Conservation (phyloP, 2,888 invertebrate species). For the Abrostola triplasia region DNA sequence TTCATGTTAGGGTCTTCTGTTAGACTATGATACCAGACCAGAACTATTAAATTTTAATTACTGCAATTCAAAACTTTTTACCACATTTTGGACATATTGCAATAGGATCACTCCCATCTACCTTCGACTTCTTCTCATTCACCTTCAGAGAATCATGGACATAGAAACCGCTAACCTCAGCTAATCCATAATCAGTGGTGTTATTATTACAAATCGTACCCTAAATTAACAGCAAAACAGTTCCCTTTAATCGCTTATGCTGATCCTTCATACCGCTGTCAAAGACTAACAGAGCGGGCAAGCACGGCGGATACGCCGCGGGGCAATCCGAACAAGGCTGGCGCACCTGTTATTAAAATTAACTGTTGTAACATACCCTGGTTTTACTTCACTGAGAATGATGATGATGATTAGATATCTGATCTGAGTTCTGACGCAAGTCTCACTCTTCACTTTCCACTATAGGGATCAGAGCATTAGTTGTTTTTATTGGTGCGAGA, state of each 20-base stretch:
- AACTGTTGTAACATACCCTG: slow-evolving; percentile 29
- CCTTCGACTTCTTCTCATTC: too few relatives aligned
- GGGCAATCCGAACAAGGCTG: slow-evolving; percentile 69
- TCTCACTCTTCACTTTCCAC: not conserved
- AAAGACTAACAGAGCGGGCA: slow-evolving; percentile 70
- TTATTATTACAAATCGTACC: not conserved
- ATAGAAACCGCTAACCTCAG: too few relatives aligned
- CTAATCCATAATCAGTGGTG: too few relatives aligned
- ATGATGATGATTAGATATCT: not conserved
- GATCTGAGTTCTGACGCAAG: not conserved
- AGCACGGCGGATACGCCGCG: slow-evolving; percentile 76
- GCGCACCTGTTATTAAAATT: slow-evolving; percentile 74
- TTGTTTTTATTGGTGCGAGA: too few relatives aligned
- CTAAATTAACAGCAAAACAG: not conserved
- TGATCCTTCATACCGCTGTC: slow-evolving; percentile 42
- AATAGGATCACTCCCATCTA: too few relatives aligned
- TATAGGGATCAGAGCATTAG: too few relatives aligned
- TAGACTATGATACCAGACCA: too few relatives aligned
- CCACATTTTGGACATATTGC: too few relatives aligned
- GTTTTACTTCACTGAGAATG: not conserved
- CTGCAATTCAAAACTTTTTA: too few relatives aligned
- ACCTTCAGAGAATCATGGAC: too few relatives aligned
- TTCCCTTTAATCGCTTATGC: slow-evolving; percentile 49
- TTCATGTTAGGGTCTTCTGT: too few relatives aligned
- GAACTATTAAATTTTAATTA: too few relatives aligned